Evolutionary conservation across 2,888 invertebrate genomes (phyloP), one percentile per base, ranked within the genome.

Genomic region (Ennomos fuscantarius): DNA sequence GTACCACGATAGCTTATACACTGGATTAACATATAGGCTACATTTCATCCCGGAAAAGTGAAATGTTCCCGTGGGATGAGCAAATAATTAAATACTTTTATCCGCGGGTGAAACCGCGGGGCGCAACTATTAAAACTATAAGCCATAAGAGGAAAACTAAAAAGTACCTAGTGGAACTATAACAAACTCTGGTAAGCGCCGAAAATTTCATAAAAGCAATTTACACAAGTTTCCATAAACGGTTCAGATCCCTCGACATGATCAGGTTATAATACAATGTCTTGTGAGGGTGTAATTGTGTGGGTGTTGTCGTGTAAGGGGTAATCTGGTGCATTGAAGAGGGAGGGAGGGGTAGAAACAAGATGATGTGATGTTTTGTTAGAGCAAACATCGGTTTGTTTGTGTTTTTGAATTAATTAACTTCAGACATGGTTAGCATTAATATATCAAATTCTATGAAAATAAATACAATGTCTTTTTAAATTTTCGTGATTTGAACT

Each of bases 201-300:
- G 68, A 69, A 60, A 68, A 69, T 78, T 74, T 78, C 76, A 76
- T 73, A 69, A 65, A 68, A 70, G 70, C 77, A 76, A 77, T 78
- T 79, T 76, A 68, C 69, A 51, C 55, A 47, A 66, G 72, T 68
- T 70, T 69, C 55, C 59, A 70, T 68, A 68, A 75, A 76, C 59
- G 70, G 60, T 68, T 49, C 54, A 59, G 64, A 43, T 37, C 71
- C 69, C 72, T 65, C 63, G 53, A 63, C 62, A 65, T 64, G 70
- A 74, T 73, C 69, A 66, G 62, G 66, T 68, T 65, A 65, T 65
- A 24, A 24, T 24, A 56, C 60, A 60, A 61, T 54, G 62, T 62
- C 47, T 57, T 46, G 46, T 55, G 15, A 48, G 50, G 55, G 51
- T 49, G 52, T 60, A 60, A 63, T 60, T 53, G 45, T 50, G 37